Base-by-base conservation (phyloP, 2,113 vertebrate species). In the Centropus unirufus region DNA sequence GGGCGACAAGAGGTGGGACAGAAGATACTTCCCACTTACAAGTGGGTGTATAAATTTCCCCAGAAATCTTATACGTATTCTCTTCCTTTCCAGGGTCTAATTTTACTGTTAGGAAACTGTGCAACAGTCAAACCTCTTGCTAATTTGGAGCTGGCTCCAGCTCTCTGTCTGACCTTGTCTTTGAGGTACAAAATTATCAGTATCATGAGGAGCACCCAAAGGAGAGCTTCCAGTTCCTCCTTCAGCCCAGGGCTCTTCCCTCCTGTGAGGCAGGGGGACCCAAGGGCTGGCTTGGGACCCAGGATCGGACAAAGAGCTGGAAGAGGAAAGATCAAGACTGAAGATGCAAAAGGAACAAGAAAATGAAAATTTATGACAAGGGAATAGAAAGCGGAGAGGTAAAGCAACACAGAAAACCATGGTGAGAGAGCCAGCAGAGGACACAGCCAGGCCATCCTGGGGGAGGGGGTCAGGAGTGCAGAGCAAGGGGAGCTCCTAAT, bases 261-360 rank as follows among this genome's bases (percentile, higher is more conserved):
- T 58, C 40, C 62, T 0, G 0, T 4, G 26, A 44, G 29, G n/a
- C 29, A 78, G 40, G 3, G 1, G 7, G 40, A 69, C 32, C 14
- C 39, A 17, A 12, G 51, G 42, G 36, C 36, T 36, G 36, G 52
- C 29, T 91, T 2, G 2, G 18, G 16, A 79, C 32, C 14, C 39
- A 17, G 14, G 51, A 36, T 2, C 2, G 8, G 40, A 39, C 34
- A 79, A 23, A 73, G 47, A 62, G 7, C 11, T 40, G 17, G 46
- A 26, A 83, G 17, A 78, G 70, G 81, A 81, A 66, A 24, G n/a
- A 83, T 46, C 22, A 32, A 39, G n/a, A 6, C 19, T 75, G 36
- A 57, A 26, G 29, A 23, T 49, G 32, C 16, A 87, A 87, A 83
- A 70, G 13, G 36, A 82, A 46, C 3, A 30, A 66, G 24, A 24